Conservation (phyloP, 2,113 vertebrate genomes). For the Brachyhypopomus occidentalis region DNA sequence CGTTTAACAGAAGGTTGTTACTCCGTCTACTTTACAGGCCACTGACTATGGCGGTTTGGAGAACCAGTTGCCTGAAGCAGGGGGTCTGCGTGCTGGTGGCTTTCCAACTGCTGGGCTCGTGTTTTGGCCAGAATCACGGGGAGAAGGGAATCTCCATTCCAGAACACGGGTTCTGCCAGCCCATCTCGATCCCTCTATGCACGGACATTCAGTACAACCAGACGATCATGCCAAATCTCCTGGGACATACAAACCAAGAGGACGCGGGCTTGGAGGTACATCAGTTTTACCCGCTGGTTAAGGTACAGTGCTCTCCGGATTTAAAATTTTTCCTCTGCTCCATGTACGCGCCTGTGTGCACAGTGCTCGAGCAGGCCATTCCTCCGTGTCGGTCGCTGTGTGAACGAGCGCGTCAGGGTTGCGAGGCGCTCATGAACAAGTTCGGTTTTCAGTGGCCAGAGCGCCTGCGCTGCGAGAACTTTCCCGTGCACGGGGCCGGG, state of each 20-base stretch:
- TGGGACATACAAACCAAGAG: slow-evolving; percentile 86
- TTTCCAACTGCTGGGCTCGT: slow-evolving; percentile 45
- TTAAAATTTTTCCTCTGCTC: slow-evolving; percentile 85
- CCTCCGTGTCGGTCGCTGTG: slow-evolving; percentile 85
- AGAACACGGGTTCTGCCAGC: slow-evolving; percentile 83
- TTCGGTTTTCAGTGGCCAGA: slow-evolving; percentile 90
- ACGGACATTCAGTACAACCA: slow-evolving; percentile 88
- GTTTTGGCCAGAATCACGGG: slow-evolving; percentile 71
- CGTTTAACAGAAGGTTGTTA: background rate
- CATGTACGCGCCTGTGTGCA: slow-evolving; percentile 87
- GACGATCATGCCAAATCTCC: slow-evolving; percentile 88
- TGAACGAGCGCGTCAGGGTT: slow-evolving; percentile 81
- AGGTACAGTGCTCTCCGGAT: slow-evolving; percentile 81
- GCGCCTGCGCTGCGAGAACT: slow-evolving; percentile 81
- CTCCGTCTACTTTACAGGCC: slow-evolving; percentile 14
- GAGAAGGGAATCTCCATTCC: slow-evolving; percentile 80
- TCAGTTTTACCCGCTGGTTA: slow-evolving; percentile 85
- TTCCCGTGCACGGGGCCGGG: slow-evolving; percentile 80
- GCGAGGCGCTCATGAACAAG: slow-evolving; percentile 87
- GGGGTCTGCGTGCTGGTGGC: slow-evolving; percentile 37
- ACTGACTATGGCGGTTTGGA: slow-evolving; percentile 54
- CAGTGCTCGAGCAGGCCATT: slow-evolving; percentile 83
- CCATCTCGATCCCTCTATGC: slow-evolving; percentile 83
- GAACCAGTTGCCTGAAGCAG: slow-evolving; percentile 39
- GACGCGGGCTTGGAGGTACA: slow-evolving; percentile 87